Base-by-base conservation (phyloP, 2,888 invertebrate species). In the Phragmatobia fuliginosa region DNA sequence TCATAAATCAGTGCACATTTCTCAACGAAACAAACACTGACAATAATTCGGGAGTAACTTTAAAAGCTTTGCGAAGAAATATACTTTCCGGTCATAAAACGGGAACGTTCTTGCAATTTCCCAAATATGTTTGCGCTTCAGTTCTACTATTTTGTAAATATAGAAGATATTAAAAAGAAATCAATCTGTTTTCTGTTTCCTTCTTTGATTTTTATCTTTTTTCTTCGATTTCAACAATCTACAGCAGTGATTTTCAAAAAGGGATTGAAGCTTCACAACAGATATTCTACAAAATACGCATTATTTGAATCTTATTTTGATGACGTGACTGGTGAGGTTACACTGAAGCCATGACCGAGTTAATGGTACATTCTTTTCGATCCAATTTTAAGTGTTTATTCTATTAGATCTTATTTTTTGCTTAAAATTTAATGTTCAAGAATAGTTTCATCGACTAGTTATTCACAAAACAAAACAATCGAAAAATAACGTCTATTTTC, bases 21-120 rank as follows among this genome's bases (percentile, higher is more conserved):
- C 68, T 66, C 49, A 66, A 59, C 68, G 61, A 78, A 80, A 76
- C 76, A 80, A 78, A 81, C 62, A 72, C 70, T 65, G 67, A 67
- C 74, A 73, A 68, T 68, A 70, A 70, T 68, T 56, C 41, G 52
- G n/a, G 33, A 74, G 61, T 77, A 70, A 74, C 68, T 75, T 75
- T 81, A 78, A 80, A 78, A 81, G 81, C 81, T 72, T 77, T 66
- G 64, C 65, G 64, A 75, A 80, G 80, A 82, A 78, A 78, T 76
- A 76, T 77, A 71, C 72, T 73, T 81, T 81, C 83, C 81, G 73
- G 71, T 64, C 71, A 66, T 80, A 82, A 81, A 81, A 78, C 63
- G 60, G 67, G 72, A 81, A 75, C 71, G 71, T 71, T 78, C 72
- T 71, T 62, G 74, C 76, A 77, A 77, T 82, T 78, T 72, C 75